These are phyloP conservation scores for Panulirus ornatus DNA, from an alignment of 1,140 invertebrate species.

Conservation along the genomic window DNA sequence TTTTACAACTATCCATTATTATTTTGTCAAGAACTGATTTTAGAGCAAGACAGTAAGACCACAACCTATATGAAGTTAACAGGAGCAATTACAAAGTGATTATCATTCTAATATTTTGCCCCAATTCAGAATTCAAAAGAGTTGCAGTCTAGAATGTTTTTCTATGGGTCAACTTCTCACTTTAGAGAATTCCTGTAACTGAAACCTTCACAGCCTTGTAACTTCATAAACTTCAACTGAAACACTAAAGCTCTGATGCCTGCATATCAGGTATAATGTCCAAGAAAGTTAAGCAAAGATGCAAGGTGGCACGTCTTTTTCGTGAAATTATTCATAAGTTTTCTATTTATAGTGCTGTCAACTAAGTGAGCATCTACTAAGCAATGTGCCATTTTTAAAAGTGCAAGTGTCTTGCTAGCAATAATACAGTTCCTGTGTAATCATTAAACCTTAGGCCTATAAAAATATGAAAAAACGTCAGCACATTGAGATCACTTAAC, in stretches of 20 bases:
- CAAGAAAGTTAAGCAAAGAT: background rate
- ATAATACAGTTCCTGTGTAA: conserved; percentile 29
- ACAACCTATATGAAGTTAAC: background rate
- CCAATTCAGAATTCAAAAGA: background rate
- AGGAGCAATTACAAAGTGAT: background rate
- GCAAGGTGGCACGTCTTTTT: background rate
- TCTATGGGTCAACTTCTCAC: background rate
- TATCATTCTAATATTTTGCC: background rate
- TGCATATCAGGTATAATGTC: background rate
- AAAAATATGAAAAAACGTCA: conserved; percentile 64
- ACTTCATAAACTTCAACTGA: background rate
- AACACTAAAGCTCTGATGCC: background rate
- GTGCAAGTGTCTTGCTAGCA: conserved; percentile 27
- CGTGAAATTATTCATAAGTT: background rate
- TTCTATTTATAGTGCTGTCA: background rate
- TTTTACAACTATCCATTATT: background rate
- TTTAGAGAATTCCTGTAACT: background rate
- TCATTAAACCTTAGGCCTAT: conserved; percentile 37
- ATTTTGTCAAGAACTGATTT: background rate
- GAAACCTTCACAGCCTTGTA: background rate
- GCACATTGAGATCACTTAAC: conserved; percentile 67
- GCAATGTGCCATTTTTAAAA: conserved; percentile 31
- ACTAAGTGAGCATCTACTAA: conserved; percentile 10
- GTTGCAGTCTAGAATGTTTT: background rate
- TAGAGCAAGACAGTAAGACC: background rate